phyloP scores from a whole-genome alignment of 2,113 vertebrate genomes.

The Monopterus albus region DNA sequence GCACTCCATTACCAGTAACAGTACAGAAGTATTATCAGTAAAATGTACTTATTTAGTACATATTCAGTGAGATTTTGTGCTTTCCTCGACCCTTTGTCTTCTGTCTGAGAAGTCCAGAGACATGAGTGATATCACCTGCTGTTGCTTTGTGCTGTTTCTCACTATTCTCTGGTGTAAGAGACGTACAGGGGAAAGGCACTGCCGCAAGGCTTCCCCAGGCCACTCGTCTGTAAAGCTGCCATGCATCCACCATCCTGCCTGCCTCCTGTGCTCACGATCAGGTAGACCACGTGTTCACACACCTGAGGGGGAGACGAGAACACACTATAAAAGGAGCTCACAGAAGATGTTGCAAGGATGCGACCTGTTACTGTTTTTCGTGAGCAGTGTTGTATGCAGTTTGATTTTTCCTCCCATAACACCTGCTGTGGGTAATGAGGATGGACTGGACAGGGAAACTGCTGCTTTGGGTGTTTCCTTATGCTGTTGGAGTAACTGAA shows the following conservation, averaged over 20 bases:
- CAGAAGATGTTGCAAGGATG: conserved; percentile 2
- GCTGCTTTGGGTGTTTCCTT: conserved; percentile 25
- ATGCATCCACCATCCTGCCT: conserved; percentile 19
- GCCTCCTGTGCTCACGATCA: conserved; percentile 13
- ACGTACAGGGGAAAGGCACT: background rate
- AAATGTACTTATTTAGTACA: too few species aligned
- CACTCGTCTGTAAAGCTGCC: conserved; percentile 32
- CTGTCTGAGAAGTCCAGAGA: too few species aligned
- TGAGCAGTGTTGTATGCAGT: background rate
- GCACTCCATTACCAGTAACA: too few species aligned
- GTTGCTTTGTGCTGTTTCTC: conserved; percentile 1
- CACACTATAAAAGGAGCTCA: conserved; percentile 7
- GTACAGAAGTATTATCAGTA: too few species aligned
- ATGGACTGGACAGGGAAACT: conserved; percentile 37
- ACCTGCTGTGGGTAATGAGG: conserved; percentile 6
- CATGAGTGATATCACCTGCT: background rate
- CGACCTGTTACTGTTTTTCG: background rate
- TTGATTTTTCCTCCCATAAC: background rate
- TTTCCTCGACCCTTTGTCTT: too few species aligned
- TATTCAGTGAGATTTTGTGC: too few species aligned
- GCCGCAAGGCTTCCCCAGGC: conserved; percentile 15
- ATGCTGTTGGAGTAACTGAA: conserved; percentile 37
- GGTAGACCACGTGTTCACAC: conserved; percentile 12
- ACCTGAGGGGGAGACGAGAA: background rate
- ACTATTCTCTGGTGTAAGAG: background rate